Evolutionary conservation across 1,140 invertebrate genomes (phyloP), one percentile per base, ranked within the genome.

Genomic region (Antheraea pernyi): DNA sequence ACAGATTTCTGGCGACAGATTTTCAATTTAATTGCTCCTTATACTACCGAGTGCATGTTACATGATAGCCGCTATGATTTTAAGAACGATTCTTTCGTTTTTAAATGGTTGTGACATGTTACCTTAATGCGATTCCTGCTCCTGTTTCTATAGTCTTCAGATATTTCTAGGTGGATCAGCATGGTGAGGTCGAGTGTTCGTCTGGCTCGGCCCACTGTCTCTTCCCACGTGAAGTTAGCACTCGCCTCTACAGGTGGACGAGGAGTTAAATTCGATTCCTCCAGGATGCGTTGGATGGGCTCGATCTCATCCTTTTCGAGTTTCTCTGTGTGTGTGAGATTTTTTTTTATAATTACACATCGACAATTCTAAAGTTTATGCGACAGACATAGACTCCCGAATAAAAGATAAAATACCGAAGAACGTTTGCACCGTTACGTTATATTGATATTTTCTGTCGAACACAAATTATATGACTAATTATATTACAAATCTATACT

Each of bases 81-180:
- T 30, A 30, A 1, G 22, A 4, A 30, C 4, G 22, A 30, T 30
- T 30, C 1, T 2, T 30, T 30, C 22, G 4, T 30, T 30, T 30
- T 30, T 4, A 19, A 22, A 22, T 19, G 3, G 0, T 11, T 48
- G 53, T 9, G 19, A 30, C 7, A 13, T 3, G 71, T 4, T 42
- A 42, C 39, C 39, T 4, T 94, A 80, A 95, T 94, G 30, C 94
- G 86, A 71, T 95, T 95, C 65, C 89, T 85, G 69, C 94, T 94
- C 11, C 94, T 95, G 73, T 95, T 94, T 74, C 94, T 90, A 10
- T 95, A 92, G 71, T 95, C 95, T 79, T 95, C 94, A 66, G 93
- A 93, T 6, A 95, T 94, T 77, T 94, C 95, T 71, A 95, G 93
- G 75, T 94, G 94, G 10, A 95, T 72, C 11, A 95, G 84, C 18